Conservation (phyloP, 2,888 invertebrate genomes). For the Synanthedon vespiformis region DNA sequence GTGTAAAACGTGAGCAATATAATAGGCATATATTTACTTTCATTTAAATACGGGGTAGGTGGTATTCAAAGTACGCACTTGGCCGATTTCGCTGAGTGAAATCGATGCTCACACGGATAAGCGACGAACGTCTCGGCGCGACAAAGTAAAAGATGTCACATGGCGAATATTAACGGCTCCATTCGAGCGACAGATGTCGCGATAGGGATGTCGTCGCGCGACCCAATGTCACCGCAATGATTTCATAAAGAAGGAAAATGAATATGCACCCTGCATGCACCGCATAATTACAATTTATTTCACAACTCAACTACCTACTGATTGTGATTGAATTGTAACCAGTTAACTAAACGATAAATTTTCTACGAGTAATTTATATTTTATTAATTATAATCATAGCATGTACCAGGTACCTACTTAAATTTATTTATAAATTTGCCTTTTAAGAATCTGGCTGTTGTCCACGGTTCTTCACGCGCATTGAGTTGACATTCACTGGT, state of each 20-base stretch:
- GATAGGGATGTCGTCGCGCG: conserved; percentile 15
- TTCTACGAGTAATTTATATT: no score
- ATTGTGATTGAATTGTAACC: no score
- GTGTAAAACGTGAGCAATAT: neutral
- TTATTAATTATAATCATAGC: no score
- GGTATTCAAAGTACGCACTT: neutral
- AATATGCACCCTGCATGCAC: no score
- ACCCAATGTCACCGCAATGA: conserved; percentile 6
- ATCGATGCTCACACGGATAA: conserved; percentile 23
- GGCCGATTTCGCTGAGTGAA: conserved; percentile 22
- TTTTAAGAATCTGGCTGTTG: no score
- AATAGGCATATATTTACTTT: neutral
- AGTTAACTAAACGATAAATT: no score
- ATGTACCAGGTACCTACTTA: no score
- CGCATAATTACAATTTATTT: no score
- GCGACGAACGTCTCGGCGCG: conserved; percentile 14
- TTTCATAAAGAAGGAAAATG: neutral
- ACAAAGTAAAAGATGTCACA: conserved; percentile 26
- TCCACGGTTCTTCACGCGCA: no score
- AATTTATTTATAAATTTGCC: no score
- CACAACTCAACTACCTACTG: no score
- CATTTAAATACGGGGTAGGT: neutral
- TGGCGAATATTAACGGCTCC: conserved; percentile 35
- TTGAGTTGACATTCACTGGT: no score
- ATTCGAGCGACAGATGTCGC: conserved; percentile 28